These are phyloP conservation scores for Eriocheir sinensis DNA, from an alignment of 1,140 invertebrate genomes.

Conservation along the genomic window DNA sequence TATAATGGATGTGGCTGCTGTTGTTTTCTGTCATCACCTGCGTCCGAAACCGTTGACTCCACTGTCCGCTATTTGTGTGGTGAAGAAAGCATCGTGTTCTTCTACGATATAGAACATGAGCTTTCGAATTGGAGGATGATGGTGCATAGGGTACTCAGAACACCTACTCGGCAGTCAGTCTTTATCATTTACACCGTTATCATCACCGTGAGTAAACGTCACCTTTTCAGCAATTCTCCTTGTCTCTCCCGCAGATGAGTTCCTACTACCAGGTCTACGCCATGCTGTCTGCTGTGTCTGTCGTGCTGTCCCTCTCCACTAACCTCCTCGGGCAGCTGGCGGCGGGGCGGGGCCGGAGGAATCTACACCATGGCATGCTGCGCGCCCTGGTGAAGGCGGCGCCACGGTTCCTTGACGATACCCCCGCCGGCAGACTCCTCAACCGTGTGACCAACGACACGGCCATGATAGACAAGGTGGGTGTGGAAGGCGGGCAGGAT, in stretches of 20 bases:
- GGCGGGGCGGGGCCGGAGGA: slow-evolving; percentile 83
- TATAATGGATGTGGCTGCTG: no score
- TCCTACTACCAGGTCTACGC: slow-evolving; percentile 85
- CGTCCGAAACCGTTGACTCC: not conserved
- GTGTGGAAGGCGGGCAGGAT: not conserved
- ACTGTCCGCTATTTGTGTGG: no score
- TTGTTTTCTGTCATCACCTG: not conserved
- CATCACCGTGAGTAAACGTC: not conserved
- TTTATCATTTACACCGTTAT: not conserved
- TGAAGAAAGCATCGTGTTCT: no score
- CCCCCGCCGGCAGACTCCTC: slow-evolving; percentile 84
- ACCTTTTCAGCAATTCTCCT: not conserved
- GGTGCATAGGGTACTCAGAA: no score
- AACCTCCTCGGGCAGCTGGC: slow-evolving; percentile 81
- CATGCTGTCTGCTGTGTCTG: slow-evolving; percentile 84
- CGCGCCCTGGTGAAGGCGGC: slow-evolving; percentile 85
- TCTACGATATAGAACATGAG: no score
- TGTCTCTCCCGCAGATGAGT: slow-evolving; percentile 75
- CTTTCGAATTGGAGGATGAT: no score
- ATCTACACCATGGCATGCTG: slow-evolving; percentile 86
- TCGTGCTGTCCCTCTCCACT: slow-evolving; percentile 84
- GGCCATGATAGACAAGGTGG: slow-evolving; percentile 86
- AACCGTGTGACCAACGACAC: slow-evolving; percentile 84
- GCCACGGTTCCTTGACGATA: slow-evolving; percentile 86
- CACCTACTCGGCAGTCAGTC: no score